A percentile compares a stretch with the other conserved stretches of the same genome.
These are phyloP conservation scores for Cosmia pyralina DNA, from an alignment of 2,888 invertebrate species.

Conservation along the genomic window DNA sequence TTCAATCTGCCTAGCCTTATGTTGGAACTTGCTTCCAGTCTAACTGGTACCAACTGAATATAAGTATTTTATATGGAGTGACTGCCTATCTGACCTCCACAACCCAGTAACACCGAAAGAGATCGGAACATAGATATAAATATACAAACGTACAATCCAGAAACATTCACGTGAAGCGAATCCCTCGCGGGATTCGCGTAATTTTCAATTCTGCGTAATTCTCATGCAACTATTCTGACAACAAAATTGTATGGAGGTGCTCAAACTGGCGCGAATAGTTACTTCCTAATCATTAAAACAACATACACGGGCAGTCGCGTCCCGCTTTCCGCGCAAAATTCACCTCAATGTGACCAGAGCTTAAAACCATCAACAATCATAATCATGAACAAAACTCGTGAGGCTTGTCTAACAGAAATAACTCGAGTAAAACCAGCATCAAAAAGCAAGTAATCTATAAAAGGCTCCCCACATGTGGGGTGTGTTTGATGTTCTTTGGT, in stretches of 20 bases:
- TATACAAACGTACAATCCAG: no score
- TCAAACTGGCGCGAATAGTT: background rate
- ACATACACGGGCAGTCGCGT: background rate
- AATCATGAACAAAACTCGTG: background rate
- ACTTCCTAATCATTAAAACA: background rate
- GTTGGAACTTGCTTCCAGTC: no score
- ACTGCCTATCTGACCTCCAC: no score
- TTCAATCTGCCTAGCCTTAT: no score
- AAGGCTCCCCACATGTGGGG: slow-evolving; percentile 7
- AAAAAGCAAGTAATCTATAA: slow-evolving; percentile 35
- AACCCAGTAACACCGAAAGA: no score
- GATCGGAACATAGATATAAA: no score
- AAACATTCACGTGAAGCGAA: no score
- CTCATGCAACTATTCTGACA: no score
- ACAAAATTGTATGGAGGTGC: background rate
- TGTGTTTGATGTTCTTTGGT: slow-evolving; percentile 48
- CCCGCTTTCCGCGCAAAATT: background rate
- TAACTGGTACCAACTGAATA: no score
- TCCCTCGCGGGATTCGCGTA: no score
- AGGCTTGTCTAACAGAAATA: slow-evolving; percentile 5
- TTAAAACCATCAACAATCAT: background rate
- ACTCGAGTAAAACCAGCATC: slow-evolving; percentile 8
- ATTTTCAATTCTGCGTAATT: no score
- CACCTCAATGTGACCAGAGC: background rate
- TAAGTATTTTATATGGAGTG: no score